Evolutionary conservation across 2,113 vertebrate species (phyloP), one percentile per base, ranked within the genome.

Genomic region (Trogon surrucura): DNA sequence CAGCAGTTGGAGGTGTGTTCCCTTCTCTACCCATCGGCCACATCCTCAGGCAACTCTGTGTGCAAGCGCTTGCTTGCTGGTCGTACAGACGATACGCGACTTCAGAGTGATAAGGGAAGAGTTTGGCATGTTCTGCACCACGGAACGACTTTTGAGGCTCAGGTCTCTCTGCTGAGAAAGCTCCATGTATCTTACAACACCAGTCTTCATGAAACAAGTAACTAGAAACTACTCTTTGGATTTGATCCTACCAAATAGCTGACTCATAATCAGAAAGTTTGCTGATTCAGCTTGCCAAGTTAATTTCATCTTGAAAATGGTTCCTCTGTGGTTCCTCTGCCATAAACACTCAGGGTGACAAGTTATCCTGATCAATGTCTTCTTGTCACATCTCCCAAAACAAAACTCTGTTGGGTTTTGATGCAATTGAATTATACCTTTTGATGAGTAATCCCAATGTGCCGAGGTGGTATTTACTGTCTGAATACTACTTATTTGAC

Each of bases 11-110:
- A 5, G 1, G 0, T 6, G 23, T 26, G 25, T 20, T 30, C 22
- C 41, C 38, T 23, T 47, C 61, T 13, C 66, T 5, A 9, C 5
- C 22, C 26, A 6, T 21, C 1, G 1, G 58, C 17, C 67, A 17
- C 44, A 36, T 25, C 51, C 57, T 34, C 58, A 12, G 51, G 15
- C 27, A 11, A 5, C 64, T 32, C 34, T 10, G 45, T 2, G 6
- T 6, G 3, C 16, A 7, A 13, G 23, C 22, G 64, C 64, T 7
- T 11, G 15, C 29, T 9, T 9, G 62, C 56, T 62, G 45, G 14
- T 32, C 54, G 22, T 21, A 13, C 22, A 14, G 23, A 15, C 3
- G 5, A 26, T 8, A 15, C 0, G 5, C 0, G 1, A 20, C 16
- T 44, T 19, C 19, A 15, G 69, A 44, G 50, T 4, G 1, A 6